phyloP scores from a whole-genome alignment of 2,113 vertebrate species.

The Bubo blakistoni region DNA sequence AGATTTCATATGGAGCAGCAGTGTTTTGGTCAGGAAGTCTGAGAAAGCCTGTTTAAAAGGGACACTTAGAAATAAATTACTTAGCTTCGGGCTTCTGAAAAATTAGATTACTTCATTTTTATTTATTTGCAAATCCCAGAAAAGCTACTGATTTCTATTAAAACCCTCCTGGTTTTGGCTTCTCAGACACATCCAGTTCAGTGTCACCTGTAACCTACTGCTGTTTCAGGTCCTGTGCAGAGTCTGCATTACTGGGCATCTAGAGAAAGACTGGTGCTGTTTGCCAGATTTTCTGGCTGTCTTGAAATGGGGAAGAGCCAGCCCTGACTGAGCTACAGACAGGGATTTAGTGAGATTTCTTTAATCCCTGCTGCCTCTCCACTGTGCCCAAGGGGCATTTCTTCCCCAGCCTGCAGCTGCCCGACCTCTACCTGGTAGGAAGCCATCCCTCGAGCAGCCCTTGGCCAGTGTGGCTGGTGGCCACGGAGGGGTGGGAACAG shows the following conservation, averaged over 20 bases:
- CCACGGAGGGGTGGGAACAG: fast-evolving
- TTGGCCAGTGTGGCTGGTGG: background rate
- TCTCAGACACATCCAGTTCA: background rate
- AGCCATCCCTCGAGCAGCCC: background rate
- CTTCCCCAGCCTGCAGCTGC: background rate
- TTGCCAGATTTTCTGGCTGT: background rate
- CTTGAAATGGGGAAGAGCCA: background rate
- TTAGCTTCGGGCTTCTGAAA: background rate
- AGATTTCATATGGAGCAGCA: background rate
- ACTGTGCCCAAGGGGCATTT: background rate
- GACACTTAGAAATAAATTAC: background rate
- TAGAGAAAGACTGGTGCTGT: background rate
- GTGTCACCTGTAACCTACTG: fast-evolving
- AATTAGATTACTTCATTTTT: background rate
- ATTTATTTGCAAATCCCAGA: background rate
- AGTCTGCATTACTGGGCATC: background rate
- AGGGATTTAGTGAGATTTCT: background rate
- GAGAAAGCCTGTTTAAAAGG: background rate
- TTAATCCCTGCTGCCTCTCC: background rate
- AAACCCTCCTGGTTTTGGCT: background rate
- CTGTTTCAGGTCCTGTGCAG: background rate
- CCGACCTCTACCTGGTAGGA: fast-evolving
- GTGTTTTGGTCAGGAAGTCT: background rate
- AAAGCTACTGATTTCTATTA: background rate
- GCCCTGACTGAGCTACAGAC: background rate